Evolutionary conservation across 2,113 vertebrate genomes (phyloP).

Genomic region (Chitala chitala): DNA sequence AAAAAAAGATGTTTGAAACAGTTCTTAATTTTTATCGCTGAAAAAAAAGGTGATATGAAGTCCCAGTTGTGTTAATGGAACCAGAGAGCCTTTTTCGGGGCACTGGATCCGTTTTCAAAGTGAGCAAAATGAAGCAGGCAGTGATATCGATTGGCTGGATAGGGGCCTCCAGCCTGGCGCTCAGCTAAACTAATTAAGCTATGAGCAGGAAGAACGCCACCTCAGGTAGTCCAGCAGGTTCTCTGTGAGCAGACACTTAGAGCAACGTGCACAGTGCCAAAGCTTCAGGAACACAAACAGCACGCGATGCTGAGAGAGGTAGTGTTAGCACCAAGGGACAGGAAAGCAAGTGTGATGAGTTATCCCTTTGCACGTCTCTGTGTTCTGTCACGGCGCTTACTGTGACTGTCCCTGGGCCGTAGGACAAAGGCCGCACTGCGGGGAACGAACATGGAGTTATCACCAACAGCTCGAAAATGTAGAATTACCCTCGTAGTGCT

Average conservation of each 20-base stretch:
- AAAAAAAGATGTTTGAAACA: too few relatives aligned
- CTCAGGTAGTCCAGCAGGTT: conserved; percentile 39
- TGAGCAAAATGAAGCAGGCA: conserved; percentile 32
- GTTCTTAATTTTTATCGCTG: too few relatives aligned
- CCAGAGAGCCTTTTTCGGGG: conserved; percentile 16
- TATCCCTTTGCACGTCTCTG: too few relatives aligned
- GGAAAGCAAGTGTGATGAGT: too few relatives aligned
- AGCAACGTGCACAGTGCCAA: conserved; percentile 15
- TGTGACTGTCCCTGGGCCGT: too few relatives aligned
- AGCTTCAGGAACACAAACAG: conserved; percentile 7
- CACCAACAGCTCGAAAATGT: too few relatives aligned
- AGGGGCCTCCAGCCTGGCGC: conserved; percentile 35
- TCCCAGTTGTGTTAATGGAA: not conserved
- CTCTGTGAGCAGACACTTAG: conserved; percentile 36
- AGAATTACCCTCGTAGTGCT: too few relatives aligned
- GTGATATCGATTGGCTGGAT: conserved; percentile 40
- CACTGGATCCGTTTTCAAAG: conserved; percentile 49
- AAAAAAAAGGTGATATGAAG: not conserved
- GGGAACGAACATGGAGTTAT: too few relatives aligned
- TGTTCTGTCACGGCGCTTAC: too few relatives aligned
- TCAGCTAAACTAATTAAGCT: conserved; percentile 54
- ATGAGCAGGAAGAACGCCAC: conserved; percentile 39
- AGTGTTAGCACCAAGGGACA: too few relatives aligned
- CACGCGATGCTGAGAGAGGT: not conserved
- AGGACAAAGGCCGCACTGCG: too few relatives aligned